Conservation (phyloP, 1,140 invertebrate species). For the Nomia melanderi region DNA sequence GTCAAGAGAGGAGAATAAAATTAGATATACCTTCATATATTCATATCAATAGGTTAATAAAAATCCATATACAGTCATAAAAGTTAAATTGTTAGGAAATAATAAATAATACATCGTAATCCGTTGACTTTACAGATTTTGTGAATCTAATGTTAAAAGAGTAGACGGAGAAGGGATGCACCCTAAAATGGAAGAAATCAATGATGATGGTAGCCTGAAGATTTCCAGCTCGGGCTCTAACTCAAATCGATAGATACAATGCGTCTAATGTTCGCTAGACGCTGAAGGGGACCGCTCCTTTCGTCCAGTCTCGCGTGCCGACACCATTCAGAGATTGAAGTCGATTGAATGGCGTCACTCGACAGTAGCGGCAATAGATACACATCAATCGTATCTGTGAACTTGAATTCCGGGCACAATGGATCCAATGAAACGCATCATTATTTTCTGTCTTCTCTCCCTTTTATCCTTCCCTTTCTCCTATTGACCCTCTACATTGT, state of each 20-base stretch:
- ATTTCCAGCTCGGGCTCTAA: neutral
- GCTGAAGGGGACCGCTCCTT: slow-evolving; percentile 41
- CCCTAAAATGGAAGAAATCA: neutral
- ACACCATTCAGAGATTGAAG: slow-evolving; percentile 67
- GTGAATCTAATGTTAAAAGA: too few species aligned
- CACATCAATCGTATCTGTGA: slow-evolving; percentile 66
- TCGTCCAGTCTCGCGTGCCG: slow-evolving; percentile 38
- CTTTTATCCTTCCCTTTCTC: slow-evolving; percentile 2
- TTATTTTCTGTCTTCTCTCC: slow-evolving; percentile 62
- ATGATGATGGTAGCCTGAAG: slow-evolving; percentile 1
- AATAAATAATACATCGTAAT: too few species aligned
- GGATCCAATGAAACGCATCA: slow-evolving; percentile 70
- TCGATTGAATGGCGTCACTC: slow-evolving; percentile 63
- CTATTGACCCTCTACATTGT: neutral
- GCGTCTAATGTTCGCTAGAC: slow-evolving; percentile 57
- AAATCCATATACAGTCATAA: too few species aligned
- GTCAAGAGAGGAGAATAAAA: neutral
- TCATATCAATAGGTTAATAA: too few species aligned
- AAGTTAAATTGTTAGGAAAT: too few species aligned
- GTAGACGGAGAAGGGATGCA: neutral
- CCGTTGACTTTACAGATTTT: too few species aligned
- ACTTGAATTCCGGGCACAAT: slow-evolving; percentile 69
- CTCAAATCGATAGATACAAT: slow-evolving; percentile 60
- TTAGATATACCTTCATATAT: too few species aligned
- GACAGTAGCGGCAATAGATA: slow-evolving; percentile 57